Evolutionary conservation across 2,797 vertebrate genomes (phyloP).

Genomic region (Siniperca scherzeri): DNA sequence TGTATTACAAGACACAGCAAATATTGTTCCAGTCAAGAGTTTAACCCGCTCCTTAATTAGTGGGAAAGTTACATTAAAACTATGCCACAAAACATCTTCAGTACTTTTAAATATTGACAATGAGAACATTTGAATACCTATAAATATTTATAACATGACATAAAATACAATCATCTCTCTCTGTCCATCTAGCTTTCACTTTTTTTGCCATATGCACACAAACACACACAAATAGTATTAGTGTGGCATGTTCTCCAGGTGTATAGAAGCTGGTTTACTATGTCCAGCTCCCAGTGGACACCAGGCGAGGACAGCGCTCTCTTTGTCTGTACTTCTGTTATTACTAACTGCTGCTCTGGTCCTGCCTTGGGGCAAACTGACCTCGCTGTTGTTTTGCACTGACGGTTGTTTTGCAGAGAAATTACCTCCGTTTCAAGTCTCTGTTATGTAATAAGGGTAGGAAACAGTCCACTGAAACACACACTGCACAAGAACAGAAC

Average conservation of each 20-base stretch:
- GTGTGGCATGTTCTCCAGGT: conserved; percentile 62
- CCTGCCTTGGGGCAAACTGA: conserved; percentile 71
- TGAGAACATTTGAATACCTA: not conserved
- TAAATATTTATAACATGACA: not conserved
- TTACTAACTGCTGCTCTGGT: conserved; percentile 75
- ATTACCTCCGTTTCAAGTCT: conserved; percentile 61
- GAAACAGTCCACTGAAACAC: conserved; percentile 9
- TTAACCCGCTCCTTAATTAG: not conserved
- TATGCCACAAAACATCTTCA: too few relatives aligned
- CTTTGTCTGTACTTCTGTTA: conserved; percentile 60
- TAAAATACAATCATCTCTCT: not conserved
- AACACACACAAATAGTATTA: conserved; percentile 51
- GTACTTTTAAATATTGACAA: not conserved
- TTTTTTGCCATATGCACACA: not conserved
- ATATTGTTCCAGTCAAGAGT: not conserved
- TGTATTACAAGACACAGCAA: not conserved
- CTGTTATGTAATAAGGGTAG: conserved; percentile 47
- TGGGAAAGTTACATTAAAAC: not conserved
- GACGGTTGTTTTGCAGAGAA: conserved; percentile 60
- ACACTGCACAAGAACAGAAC: not conserved
- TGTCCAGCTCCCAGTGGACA: conserved; percentile 57
- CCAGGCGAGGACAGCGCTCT: conserved; percentile 35
- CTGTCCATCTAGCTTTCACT: not conserved
- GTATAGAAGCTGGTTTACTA: conserved; percentile 54
- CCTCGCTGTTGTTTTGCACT: conserved; percentile 62